Base-by-base conservation (phyloP, 2,888 invertebrate species). In the Ptilodon capucinus region DNA sequence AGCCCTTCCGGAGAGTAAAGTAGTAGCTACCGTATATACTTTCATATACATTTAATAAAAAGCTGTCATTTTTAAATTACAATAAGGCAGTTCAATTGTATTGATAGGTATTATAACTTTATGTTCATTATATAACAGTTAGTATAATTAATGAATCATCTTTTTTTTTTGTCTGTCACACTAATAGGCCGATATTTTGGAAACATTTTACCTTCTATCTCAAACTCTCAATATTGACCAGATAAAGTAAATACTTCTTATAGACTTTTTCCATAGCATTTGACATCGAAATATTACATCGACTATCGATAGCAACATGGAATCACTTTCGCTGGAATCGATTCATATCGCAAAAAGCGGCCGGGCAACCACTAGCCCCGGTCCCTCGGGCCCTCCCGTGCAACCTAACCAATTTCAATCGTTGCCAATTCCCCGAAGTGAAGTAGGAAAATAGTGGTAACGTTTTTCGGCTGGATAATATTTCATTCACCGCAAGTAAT, bases 401-500 rank as follows among this genome's bases (percentile, higher is more conserved):
- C 57, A 61, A 56, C 39, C 35, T 42, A 8, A 25, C 30, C 36
- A 23, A 49, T 42, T 46, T 46, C 30, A 44, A 36, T 7, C 23
- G 46, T 34, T 46, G 35, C 32, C 47, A 64, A 46, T 55, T 54
- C 67, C 48, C 44, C 42, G 52, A 54, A 64, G 65, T 57, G 51
- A 54, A 40, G 43, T 42, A 48, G 59, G 55, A 57, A 57, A 58
- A 60, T 51, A 42, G 44, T 54, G 44, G 75, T 70, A 47, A 64
- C 50, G 43, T 51, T 65, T 69, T 77, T 56, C 57, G 71, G 50
- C 58, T 50, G 79, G 69, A 59, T 80, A 64, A 64, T 64, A 74
- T 81, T 87, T 86, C 84, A 87, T 87, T 89, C 83, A 87, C 77
- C 81, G 83, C 77, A 71, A 67, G 58, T 72, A 68, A 77, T 76